Evolutionary conservation across 2,113 vertebrate genomes (phyloP).

Genomic region (Catharus fuscescens): DNA sequence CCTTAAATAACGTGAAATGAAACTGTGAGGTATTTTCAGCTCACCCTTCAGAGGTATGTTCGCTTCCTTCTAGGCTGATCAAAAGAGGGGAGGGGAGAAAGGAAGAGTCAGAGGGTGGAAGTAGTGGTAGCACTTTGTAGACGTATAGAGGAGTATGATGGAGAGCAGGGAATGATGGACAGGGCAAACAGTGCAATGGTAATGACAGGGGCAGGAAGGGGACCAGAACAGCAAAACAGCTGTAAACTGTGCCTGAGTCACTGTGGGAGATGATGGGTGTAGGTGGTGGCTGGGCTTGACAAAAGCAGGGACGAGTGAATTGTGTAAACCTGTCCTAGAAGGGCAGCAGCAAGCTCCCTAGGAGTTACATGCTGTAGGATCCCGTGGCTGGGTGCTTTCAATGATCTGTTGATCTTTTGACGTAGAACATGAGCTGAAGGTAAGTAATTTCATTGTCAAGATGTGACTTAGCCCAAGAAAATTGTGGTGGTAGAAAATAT

Average conservation of each 20-base stretch:
- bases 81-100: background rate
- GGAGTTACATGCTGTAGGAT: background rate
- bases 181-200: background rate
- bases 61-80: background rate
- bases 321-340: background rate
- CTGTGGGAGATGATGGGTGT: background rate
- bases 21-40: background rate
- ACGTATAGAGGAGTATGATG: accelerated
- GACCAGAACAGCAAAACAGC: background rate
- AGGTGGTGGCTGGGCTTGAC: background rate
- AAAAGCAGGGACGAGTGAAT: background rate
- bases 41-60: background rate
- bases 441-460: background rate
- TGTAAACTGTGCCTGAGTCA: background rate
- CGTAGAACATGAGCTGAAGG: background rate
- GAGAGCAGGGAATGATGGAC: background rate
- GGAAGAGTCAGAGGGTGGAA: background rate
- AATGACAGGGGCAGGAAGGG: background rate
- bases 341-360: background rate
- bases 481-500: background rate
- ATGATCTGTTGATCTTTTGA: background rate
- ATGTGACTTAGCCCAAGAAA: background rate
- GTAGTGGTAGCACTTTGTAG: background rate
- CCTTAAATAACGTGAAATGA: background rate
- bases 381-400: background rate